phyloP scores from a whole-genome alignment of 1,140 invertebrate species.

The Drosophila sucinea region DNA sequence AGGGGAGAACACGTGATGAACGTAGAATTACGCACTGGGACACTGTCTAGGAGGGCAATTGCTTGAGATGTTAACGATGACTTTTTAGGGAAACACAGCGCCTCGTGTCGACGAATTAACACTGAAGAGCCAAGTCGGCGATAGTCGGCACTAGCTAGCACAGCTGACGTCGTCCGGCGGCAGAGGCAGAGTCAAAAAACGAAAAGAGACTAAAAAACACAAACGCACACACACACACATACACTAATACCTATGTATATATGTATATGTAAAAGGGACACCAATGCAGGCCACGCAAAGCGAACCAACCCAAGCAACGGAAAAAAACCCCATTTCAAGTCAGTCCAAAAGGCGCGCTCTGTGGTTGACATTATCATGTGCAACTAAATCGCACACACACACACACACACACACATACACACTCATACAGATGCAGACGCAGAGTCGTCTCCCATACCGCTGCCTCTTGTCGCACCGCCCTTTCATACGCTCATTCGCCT shows the following conservation, averaged over 20 bases:
- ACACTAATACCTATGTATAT: constrained; percentile 10
- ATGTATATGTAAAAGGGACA: constrained; percentile 30
- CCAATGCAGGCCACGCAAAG: constrained; percentile 64
- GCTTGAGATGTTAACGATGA: constrained; percentile 47
- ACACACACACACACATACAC: constrained; percentile 29
- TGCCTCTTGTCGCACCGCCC: constrained; percentile 51
- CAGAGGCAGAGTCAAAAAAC: constrained; percentile 42
- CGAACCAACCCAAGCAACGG: constrained; percentile 49
- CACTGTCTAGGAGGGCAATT: constrained; percentile 33
- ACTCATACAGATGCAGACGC: constrained; percentile 22
- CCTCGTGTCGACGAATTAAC: constrained; percentile 80
- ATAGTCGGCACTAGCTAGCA: constrained; percentile 51
- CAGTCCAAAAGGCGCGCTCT: constrained; percentile 55
- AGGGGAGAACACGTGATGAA: constrained; percentile 8
- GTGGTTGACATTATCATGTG: constrained; percentile 77
- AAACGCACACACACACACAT: constrained; percentile 17
- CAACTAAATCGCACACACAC: constrained; percentile 68
- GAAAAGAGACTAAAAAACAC: constrained; percentile 15
- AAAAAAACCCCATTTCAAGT: constrained; percentile 39
- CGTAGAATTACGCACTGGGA: constrained; percentile 38
- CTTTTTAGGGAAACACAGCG: constrained; percentile 61
- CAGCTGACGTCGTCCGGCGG: constrained; percentile 33
- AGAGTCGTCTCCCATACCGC: constrained; percentile 21
- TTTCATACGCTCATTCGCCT: constrained; percentile 75
- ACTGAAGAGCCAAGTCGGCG: constrained; percentile 73